A percentile compares a stretch with the other conserved stretches of the same genome.
These are phyloP conservation scores for Arctopsyche grandis DNA, from an alignment of 1,140 invertebrate genomes.

Conservation along the genomic window DNA sequence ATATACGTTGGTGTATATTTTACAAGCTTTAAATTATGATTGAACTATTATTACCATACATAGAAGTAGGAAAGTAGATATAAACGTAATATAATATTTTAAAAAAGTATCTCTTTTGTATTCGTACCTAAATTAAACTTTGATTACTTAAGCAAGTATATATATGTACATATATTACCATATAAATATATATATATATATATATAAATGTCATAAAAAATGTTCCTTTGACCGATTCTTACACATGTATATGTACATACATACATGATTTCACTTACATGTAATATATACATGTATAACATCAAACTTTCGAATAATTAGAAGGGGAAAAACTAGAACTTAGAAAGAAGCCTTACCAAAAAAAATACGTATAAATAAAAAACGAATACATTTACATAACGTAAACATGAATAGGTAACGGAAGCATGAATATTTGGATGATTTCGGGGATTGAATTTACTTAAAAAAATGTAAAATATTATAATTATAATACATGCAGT, in stretches of 20 bases:
- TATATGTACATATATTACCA: not conserved
- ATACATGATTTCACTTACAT: not conserved
- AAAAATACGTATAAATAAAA: conserved; percentile 20
- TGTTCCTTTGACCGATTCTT: not conserved
- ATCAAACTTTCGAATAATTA: not conserved
- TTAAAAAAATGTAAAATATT: conserved; percentile 1
- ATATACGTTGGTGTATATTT: not conserved
- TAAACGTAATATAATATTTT: not conserved
- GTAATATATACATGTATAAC: not conserved
- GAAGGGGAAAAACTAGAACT: not conserved
- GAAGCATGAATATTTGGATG: not conserved
- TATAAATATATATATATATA: not conserved
- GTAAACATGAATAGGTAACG: no score
- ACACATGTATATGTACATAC: not conserved
- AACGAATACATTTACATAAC: no score
- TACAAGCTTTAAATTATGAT: not conserved
- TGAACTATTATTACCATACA: not conserved
- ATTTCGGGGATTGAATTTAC: not conserved
- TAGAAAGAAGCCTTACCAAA: conserved; percentile 21
- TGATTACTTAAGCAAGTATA: not conserved
- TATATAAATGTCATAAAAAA: not conserved
- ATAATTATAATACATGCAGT: conserved; percentile 2
- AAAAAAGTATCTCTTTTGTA: not conserved
- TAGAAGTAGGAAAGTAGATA: not conserved
- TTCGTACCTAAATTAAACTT: not conserved